These are phyloP conservation scores for Hyalella azteca DNA, from an alignment of 2,888 invertebrate genomes.

Conservation along the genomic window DNA sequence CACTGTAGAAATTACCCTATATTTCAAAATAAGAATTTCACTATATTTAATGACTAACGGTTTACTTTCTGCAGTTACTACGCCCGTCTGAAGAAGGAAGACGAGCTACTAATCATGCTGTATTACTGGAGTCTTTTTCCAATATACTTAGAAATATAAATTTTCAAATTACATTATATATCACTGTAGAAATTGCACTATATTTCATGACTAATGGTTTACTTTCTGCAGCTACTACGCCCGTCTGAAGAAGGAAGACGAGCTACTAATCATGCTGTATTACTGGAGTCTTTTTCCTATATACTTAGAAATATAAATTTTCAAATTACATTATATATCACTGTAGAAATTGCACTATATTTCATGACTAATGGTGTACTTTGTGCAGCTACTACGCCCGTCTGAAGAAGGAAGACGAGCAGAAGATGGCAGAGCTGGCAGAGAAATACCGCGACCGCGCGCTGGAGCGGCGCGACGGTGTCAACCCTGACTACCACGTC, in stretches of 20 bases:
- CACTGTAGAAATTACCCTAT: not conserved
- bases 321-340: not conserved
- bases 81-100: constrained; percentile 90
- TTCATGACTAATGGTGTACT: not conserved
- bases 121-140: no score
- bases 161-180: no score
- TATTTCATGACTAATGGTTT: not conserved
- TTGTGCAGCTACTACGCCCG: constrained; percentile 79
- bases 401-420: constrained; percentile 92
- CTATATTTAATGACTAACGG: not conserved
- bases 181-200: not conserved
- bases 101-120: no score
- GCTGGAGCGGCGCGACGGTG: constrained; percentile 85
- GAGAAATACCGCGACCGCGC: constrained; percentile 93
- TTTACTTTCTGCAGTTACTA: constrained; percentile 71
- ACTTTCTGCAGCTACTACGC: constrained; percentile 76
- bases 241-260: constrained; percentile 90
- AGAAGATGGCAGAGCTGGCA: constrained; percentile 89
- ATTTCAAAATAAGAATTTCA: not conserved
- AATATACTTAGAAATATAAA: no score
- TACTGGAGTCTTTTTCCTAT: not conserved
- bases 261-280: no score
- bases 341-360: not conserved
- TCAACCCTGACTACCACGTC: constrained; percentile 65
- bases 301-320: not conserved